Evolutionary conservation across 2,113 vertebrate genomes (phyloP), one percentile per base, ranked within the genome.

Genomic region (Cyrtonyx montezumae): DNA sequence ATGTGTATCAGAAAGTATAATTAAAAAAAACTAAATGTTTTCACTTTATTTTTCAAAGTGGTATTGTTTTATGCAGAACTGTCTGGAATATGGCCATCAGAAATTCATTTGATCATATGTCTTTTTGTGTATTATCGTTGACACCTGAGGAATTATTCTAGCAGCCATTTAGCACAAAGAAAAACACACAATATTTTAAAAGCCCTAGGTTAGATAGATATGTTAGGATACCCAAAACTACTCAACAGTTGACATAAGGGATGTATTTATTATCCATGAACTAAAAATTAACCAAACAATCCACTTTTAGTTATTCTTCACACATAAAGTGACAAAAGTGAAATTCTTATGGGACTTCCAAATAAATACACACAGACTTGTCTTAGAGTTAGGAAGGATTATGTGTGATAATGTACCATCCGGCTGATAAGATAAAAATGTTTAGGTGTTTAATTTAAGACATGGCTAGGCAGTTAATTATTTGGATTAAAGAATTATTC

Each of bases 371-470:
- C 10, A 22, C n/a, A 42, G 55, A 81, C 18, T 68, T 76, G 4
- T 87, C 66, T 58, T 30, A 62, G 43, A 81, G 40, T 6, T 17
- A 37, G n/a, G 36, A 84, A 84, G 17, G 55, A 84, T 67, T 79
- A 66, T 20, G 19, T 87, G 45, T 73, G 73, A 88, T 90, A 63
- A 79, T 17, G 14, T 73, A 88, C 53, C 84, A 82, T 89, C 88
- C 82, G 70, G 67, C 19, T 91, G 45, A 76, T 23, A 84, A 70
- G 23, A 8, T 46, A 69, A 53, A 18, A 84, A 25, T 73, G 49
- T 74, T 91, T 66, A 40, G 62, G 7, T 88, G n/a, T 16, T 91
- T 84, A 89, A 93, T 92, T 84, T 92, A 87, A 58, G 26, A 68
- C 17, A 42, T 18, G 28, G 17, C 90, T 37, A 84, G 11, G 25